These are phyloP conservation scores for Rhinophrynus dorsalis DNA, from an alignment of 2,797 vertebrate genomes.

Conservation along the genomic window DNA sequence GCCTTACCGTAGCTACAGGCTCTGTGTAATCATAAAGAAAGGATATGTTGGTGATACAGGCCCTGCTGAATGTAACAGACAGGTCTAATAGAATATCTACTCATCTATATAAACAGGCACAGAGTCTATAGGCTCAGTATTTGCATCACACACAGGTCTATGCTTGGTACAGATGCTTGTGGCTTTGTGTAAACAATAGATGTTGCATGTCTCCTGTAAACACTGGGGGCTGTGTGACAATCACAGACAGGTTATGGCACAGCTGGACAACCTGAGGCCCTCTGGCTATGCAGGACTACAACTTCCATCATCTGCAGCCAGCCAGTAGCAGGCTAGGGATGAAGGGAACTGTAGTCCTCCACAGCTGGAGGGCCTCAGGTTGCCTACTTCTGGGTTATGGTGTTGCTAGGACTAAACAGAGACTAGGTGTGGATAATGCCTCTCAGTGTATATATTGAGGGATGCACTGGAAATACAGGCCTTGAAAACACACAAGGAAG, in stretches of 20 bases:
- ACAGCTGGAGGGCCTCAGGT: too few relatives aligned
- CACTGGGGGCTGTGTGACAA: background rate
- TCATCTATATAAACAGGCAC: conserved; percentile 20
- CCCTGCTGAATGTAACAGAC: conserved; percentile 7
- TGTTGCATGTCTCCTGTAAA: background rate
- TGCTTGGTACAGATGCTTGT: background rate
- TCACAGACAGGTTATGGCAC: background rate
- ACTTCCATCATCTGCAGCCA: too few relatives aligned
- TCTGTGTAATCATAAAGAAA: conserved; percentile 21
- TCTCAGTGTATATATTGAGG: background rate
- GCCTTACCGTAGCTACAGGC: conserved; percentile 35
- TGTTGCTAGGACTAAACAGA: conserved; percentile 18
- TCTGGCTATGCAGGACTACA: too few relatives aligned
- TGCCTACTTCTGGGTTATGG: too few relatives aligned
- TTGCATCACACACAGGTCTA: background rate
- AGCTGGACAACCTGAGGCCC: too few relatives aligned
- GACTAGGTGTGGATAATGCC: conserved; percentile 32
- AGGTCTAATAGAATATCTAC: conserved; percentile 31
- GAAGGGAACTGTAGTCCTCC: too few relatives aligned
- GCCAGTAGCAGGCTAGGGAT: too few relatives aligned
- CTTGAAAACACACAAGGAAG: conserved; percentile 3
- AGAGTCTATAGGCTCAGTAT: background rate
- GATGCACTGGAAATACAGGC: background rate
- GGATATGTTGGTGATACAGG: conserved; percentile 44
- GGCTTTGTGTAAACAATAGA: conserved; percentile 17